phyloP scores from a whole-genome alignment of 2,113 vertebrate species.

The Excalfactoria chinensis region DNA sequence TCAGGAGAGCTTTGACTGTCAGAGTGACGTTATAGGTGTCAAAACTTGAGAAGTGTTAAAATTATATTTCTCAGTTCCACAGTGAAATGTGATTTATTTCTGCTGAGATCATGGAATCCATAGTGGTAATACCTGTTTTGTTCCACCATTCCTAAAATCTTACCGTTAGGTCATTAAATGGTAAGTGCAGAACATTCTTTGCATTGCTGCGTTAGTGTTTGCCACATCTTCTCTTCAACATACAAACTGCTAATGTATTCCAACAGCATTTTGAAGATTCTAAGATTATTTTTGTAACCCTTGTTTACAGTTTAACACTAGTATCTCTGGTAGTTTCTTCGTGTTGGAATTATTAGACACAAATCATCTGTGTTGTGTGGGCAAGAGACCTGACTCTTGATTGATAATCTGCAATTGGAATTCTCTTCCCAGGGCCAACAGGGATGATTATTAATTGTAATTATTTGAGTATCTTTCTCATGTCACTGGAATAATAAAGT shows the following conservation, averaged over 20 bases:
- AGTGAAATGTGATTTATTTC: neutral
- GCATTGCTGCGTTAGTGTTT: neutral
- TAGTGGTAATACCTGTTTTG: neutral
- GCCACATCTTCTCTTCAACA: neutral
- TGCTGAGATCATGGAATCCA: neutral
- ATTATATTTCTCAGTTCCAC: neutral
- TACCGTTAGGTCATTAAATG: neutral
- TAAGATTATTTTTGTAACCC: neutral
- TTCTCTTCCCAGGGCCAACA: neutral
- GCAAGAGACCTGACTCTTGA: neutral
- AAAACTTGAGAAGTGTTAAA: neutral
- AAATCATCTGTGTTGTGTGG: neutral
- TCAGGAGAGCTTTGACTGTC: neutral
- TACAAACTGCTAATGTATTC: neutral
- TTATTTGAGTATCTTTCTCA: neutral
- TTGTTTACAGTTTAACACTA: neutral
- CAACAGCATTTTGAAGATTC: neutral
- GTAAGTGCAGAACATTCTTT: neutral
- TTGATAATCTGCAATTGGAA: constrained; percentile 22
- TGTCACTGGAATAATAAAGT: neutral
- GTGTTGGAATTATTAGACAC: neutral
- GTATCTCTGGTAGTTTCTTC: constrained; percentile 5
- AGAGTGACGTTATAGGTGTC: neutral
- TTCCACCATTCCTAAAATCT: neutral
- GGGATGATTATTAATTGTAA: neutral